Evolutionary conservation across 2,113 vertebrate genomes (phyloP), one percentile per base, ranked within the genome.

Genomic region (Benitochromis conjunctus): DNA sequence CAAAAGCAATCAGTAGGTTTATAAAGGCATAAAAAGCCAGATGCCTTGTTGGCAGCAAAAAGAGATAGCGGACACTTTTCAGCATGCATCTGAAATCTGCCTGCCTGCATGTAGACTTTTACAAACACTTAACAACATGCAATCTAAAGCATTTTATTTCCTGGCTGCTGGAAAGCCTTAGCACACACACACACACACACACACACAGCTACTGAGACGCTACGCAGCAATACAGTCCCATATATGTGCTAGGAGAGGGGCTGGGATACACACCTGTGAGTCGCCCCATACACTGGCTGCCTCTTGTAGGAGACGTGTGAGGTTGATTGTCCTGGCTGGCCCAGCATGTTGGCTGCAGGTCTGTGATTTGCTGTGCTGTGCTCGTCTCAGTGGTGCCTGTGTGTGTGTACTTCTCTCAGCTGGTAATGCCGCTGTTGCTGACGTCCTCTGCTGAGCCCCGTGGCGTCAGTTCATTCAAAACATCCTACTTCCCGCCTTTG

Each of bases 241-340:
- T 80, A 82, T 85, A 88, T 21, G 56, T 87, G 64, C 16, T 9
- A 81, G 71, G 10, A 80, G 78, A 85, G 58, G 43, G 43, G 82
- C 84, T 46, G 78, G 34, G 46, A 94, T 94, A 97, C 97, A 95
- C 95, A 99, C 98, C 98, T 98, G 97, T 92, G 95, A 88, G 96
- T 89, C 87, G 95, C 93, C 90, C 93, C 95, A 94, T 95, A 96
- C 94, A 96, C 95, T n/a, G 95, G 95, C 91, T 96, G 96, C 92
- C 96, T 96, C 48, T 88, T 95, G 3, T 94, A 93, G 93, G 95
- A 88, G 89, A 94, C 9, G 76, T 96, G 96, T 93, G 95, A 95
- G 84, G 93, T 93, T 84, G 96, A 94, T 95, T 95, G 95, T 94
- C 96, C 95, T 92, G 95, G 91, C 93, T 92, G 96, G 90, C 96